Evolutionary conservation across 2,113 vertebrate genomes (phyloP).

Genomic region (Oreochromis aureus): DNA sequence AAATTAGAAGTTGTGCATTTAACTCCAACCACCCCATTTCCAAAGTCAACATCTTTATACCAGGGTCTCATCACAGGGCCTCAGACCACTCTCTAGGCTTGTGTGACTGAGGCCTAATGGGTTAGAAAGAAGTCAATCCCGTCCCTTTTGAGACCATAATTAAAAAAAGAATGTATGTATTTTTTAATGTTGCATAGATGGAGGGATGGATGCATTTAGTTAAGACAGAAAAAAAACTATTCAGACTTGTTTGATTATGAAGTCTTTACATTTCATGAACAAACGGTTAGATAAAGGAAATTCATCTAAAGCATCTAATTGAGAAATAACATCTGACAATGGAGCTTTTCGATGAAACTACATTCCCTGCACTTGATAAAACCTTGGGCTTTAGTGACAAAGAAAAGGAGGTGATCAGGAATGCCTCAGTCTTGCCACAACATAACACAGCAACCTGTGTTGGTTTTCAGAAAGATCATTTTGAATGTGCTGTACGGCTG

Average conservation of each 20-base stretch:
- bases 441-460: not conserved
- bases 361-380: not conserved
- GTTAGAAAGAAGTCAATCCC: not conserved
- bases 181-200: not conserved
- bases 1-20: not conserved
- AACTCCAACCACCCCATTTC: not conserved
- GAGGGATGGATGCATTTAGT: not conserved
- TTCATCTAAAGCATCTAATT: not conserved
- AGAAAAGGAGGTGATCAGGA: not conserved
- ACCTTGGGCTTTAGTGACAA: not conserved
- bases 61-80: not conserved
- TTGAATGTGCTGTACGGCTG: not conserved
- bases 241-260: not conserved
- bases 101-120: not conserved
- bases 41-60: not conserved
- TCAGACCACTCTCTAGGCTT: not conserved
- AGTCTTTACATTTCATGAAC: not conserved
- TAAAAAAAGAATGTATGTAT: not conserved
- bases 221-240: not conserved
- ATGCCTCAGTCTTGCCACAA: not conserved
- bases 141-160: not conserved
- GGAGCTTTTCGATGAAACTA: not conserved
- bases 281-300: not conserved
- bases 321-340: not conserved
- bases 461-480: not conserved